Conservation (phyloP, 2,888 invertebrate genomes). For the Lamellibrachia satsuma region DNA sequence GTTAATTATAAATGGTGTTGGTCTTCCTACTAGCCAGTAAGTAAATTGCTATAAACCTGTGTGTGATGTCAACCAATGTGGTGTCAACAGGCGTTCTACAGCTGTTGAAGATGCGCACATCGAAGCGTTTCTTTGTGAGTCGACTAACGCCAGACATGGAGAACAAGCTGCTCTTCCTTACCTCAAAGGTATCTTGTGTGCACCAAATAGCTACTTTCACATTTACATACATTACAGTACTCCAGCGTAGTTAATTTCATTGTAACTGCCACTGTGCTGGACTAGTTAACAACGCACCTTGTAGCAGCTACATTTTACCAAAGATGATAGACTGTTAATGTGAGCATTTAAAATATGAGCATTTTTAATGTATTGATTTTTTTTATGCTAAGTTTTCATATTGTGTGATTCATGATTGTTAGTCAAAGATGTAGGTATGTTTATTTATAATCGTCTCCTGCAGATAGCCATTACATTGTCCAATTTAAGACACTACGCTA, state of each 20-base stretch:
- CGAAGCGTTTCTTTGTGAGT: conserved; percentile 83
- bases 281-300: neutral
- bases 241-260: too few species aligned
- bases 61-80: neutral
- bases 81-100: conserved; percentile 73
- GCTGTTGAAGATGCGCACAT: conserved; percentile 84
- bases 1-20: neutral
- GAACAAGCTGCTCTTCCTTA: conserved; percentile 86
- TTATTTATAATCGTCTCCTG: neutral
- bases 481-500: neutral
- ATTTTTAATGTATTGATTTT: neutral
- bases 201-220: neutral
- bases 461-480: neutral
- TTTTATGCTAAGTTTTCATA: neutral
- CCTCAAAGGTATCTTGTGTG: conserved; percentile 63
- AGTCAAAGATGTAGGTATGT: neutral
- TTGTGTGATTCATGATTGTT: neutral
- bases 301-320: neutral
- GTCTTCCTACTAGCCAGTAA: too few species aligned
- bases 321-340: neutral
- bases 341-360: neutral
- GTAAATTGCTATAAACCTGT: neutral
- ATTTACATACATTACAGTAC: neutral
- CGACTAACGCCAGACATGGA: conserved; percentile 93
- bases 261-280: too few species aligned